Percentiles rank a stretch among this genome's conserved stretches.
phyloP scores from a whole-genome alignment of 2,888 invertebrate genomes.

The Phorcus lineatus region DNA sequence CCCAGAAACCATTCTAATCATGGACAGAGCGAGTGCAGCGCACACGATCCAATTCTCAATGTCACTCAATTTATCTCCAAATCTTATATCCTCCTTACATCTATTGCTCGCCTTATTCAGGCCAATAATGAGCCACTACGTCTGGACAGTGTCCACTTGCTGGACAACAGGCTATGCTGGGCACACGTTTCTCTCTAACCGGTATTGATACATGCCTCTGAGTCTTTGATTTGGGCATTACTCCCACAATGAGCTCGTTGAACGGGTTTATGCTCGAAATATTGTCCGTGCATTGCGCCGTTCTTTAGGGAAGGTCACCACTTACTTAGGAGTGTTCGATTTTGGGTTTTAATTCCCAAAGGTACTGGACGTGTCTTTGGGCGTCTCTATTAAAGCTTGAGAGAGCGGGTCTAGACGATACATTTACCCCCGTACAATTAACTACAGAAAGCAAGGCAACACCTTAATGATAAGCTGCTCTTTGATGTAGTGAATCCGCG shows the following conservation, averaged over 20 bases:
- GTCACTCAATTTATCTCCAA: no score
- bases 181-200: not conserved
- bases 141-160: not conserved
- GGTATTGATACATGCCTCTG: not conserved
- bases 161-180: not conserved
- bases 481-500: not conserved
- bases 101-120: not conserved
- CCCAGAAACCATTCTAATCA: no score
- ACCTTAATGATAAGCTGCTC: not conserved
- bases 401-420: not conserved
- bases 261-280: not conserved
- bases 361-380: not conserved
- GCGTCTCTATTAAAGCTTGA: not conserved
- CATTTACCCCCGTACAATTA: conserved; percentile 2
- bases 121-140: not conserved
- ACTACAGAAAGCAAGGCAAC: not conserved
- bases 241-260: not conserved
- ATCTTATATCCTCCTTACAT: not conserved
- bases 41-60: no score
- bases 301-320: not conserved
- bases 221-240: not conserved
- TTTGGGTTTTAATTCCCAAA: conserved; percentile 1
- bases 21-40: no score
- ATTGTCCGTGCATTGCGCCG: not conserved
- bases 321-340: conserved; percentile 2